These are phyloP conservation scores for Sparidentex hasta DNA, from an alignment of 2,797 vertebrate genomes.

Conservation along the genomic window DNA sequence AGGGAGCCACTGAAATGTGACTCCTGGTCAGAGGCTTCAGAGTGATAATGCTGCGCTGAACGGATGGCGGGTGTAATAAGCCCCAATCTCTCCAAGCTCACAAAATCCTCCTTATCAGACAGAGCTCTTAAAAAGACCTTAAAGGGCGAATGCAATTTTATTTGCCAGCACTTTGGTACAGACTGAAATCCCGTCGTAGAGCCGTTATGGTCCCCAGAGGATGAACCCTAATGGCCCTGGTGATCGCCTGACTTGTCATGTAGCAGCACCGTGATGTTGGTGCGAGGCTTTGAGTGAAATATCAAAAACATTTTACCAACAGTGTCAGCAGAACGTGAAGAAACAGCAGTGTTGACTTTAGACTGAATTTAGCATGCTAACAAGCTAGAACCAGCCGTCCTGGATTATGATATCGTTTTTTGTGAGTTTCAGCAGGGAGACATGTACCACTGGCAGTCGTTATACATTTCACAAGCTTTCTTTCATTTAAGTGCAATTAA, in stretches of 20 bases:
- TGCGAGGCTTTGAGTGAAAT: background rate
- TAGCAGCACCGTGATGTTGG: background rate
- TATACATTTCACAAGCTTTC: too few relatives aligned
- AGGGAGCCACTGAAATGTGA: conserved; percentile 72
- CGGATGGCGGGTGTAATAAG: conserved; percentile 14
- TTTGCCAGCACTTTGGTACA: conserved; percentile 7
- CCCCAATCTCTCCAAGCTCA: conserved; percentile 23
- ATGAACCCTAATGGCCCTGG: background rate
- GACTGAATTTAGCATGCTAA: too few relatives aligned
- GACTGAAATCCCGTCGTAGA: conserved; percentile 2
- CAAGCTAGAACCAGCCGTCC: too few relatives aligned
- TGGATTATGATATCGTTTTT: too few relatives aligned
- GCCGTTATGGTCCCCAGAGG: background rate
- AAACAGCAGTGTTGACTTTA: too few relatives aligned
- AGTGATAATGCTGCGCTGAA: conserved; percentile 56
- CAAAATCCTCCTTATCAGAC: conserved; percentile 15
- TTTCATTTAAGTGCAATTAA: too few relatives aligned
- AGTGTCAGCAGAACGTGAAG: too few relatives aligned
- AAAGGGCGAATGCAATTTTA: conserved; percentile 1
- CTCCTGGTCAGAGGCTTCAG: conserved; percentile 45
- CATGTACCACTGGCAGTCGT: too few relatives aligned
- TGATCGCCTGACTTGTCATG: background rate
- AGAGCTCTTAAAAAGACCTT: conserved; percentile 1
- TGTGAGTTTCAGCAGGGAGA: too few relatives aligned
- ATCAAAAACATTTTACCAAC: too few relatives aligned